These are phyloP conservation scores for Eidolon dupreanum DNA, from an alignment of 2,797 vertebrate genomes.

Conservation along the genomic window DNA sequence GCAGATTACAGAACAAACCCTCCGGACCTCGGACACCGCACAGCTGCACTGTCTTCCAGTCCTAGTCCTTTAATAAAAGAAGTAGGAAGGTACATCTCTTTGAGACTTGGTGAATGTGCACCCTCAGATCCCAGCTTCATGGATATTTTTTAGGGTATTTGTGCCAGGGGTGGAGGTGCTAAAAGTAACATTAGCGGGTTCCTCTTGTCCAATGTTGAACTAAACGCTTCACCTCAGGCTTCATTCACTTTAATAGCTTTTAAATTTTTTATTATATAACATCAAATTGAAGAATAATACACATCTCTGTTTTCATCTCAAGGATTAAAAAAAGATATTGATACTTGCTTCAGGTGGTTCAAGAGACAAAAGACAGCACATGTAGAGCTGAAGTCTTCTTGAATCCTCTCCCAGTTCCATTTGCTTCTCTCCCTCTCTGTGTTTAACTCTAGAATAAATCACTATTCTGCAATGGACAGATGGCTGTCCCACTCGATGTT, in stretches of 20 bases:
- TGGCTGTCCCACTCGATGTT: neutral
- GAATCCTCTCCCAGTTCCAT: neutral
- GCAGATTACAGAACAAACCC: neutral
- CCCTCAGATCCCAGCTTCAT: neutral
- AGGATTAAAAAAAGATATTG: neutral
- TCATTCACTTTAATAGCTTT: neutral
- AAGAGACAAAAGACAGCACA: neutral
- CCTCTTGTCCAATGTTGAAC: neutral
- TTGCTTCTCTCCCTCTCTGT: neutral
- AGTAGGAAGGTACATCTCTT: neutral
- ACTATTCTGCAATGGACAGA: neutral
- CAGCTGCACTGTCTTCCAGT: neutral
- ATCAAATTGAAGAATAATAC: neutral
- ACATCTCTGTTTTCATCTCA: neutral
- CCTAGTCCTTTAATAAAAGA: neutral
- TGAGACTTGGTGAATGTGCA: neutral
- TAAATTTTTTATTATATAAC: neutral
- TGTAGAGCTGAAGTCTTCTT: neutral
- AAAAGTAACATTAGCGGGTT: neutral
- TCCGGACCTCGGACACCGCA: neutral
- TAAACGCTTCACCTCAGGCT: neutral
- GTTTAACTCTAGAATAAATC: neutral
- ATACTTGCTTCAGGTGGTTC: neutral
- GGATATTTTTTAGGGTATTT: neutral
- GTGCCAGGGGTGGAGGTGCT: neutral